These are phyloP conservation scores for Aeoliscus strigatus DNA, from an alignment of 2,797 vertebrate species.

Conservation along the genomic window DNA sequence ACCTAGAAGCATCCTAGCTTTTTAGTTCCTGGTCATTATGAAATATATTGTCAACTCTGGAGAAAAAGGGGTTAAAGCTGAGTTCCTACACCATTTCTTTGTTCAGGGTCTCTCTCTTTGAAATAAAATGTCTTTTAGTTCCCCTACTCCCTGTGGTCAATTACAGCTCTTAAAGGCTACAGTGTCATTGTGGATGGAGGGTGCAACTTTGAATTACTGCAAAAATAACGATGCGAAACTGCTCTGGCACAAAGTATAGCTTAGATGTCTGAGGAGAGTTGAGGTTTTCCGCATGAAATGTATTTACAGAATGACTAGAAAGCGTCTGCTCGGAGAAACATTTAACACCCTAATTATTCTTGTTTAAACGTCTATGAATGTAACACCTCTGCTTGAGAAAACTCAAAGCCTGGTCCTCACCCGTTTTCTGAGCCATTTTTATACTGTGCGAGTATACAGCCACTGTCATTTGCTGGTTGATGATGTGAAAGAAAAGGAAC, in stretches of 20 bases:
- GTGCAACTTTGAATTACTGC: slow-evolving; percentile 64
- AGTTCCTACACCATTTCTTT: slow-evolving; percentile 56
- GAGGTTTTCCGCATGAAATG: slow-evolving; percentile 40
- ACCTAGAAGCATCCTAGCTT: slow-evolving; percentile 62
- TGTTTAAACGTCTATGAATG: slow-evolving; percentile 53
- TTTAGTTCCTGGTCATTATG: slow-evolving; percentile 70
- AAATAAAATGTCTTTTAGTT: slow-evolving; percentile 61
- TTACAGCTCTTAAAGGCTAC: slow-evolving; percentile 53
- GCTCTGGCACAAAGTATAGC: slow-evolving; percentile 32
- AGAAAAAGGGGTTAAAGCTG: slow-evolving; percentile 49
- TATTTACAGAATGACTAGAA: slow-evolving; percentile 40
- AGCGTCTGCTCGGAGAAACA: slow-evolving; percentile 52
- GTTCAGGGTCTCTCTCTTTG: slow-evolving; percentile 57
- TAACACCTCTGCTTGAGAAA: no score
- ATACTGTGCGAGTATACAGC: no score
- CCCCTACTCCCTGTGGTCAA: slow-evolving; percentile 57
- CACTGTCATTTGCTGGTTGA: no score
- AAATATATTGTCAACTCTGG: slow-evolving; percentile 54
- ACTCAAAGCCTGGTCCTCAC: no score
- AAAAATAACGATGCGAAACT: slow-evolving; percentile 60
- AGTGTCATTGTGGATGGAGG: slow-evolving; percentile 49
- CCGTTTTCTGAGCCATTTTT: no score
- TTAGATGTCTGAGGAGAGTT: slow-evolving; percentile 48
- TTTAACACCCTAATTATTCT: slow-evolving; percentile 52
- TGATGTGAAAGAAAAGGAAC: no score